Conservation (phyloP, 2,888 invertebrate genomes). For the Pterostichus niger region DNA sequence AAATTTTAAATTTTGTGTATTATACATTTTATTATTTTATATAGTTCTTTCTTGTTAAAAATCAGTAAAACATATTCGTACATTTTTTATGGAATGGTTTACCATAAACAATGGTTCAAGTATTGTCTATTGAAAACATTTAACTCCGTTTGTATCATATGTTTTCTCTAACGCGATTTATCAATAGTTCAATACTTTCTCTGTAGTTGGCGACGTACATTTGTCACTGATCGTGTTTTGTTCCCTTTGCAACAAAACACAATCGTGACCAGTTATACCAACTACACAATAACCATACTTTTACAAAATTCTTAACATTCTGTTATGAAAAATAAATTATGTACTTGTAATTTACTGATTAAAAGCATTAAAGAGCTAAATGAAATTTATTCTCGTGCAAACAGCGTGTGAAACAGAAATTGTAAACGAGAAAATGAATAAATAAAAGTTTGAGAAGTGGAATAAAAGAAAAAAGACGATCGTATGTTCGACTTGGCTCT, state of each 20-base stretch:
- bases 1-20: too few species aligned
- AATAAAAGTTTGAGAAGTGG: constrained; percentile 54
- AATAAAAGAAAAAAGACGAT: constrained; percentile 47
- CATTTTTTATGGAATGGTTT: not conserved
- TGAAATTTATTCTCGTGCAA: constrained; percentile 50
- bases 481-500: constrained; percentile 37
- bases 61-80: not conserved
- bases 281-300: constrained; percentile 27
- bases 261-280: constrained; percentile 42
- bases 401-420: constrained; percentile 59
- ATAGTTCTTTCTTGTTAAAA: too few species aligned
- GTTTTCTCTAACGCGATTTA: constrained; percentile 31
- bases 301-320: constrained; percentile 29
- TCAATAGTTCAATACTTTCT: constrained; percentile 57
- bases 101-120: constrained; percentile 15
- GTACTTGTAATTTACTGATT: constrained; percentile 24
- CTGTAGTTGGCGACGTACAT: constrained; percentile 48
- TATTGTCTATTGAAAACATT: constrained; percentile 22
- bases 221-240: constrained; percentile 58
- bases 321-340: constrained; percentile 28
- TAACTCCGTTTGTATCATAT: constrained; percentile 15
- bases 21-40: not conserved
- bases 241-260: constrained; percentile 51
- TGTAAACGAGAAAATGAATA: constrained; percentile 56
- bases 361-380: constrained; percentile 37